Base-by-base conservation (phyloP, 2,888 invertebrate species). In the Papilio gigon region DNA sequence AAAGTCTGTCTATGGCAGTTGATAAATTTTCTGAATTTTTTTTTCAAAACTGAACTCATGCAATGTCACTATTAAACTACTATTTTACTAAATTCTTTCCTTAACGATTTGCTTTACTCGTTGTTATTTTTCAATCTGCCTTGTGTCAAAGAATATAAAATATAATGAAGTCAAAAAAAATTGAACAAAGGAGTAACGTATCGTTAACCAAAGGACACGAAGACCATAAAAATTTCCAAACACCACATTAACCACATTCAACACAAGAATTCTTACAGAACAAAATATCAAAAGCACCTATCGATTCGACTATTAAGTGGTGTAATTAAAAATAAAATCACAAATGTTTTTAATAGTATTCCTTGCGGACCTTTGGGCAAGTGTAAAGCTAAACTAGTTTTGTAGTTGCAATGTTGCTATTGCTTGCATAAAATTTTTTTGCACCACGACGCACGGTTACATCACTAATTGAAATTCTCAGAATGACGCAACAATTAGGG, bases 341-440 rank as follows among this genome's bases (percentile, higher is more conserved):
- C 25, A 53, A 30, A n/a, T 9, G n/a, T 8, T 4, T 27, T 6
- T 27, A 53, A 6, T 1, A 37, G 4, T 22, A 53, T 2, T 50
- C 25, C 22, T n/a, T n/a, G n/a, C n/a, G n/a, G n/a, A n/a, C n/a
- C 50, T 14, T 12, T 12, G 12, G 50, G 25, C 20, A 5, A 22
- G 12, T 50, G 22, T 12, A 20, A 25, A 25, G 50, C 53, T 27
- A 27, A 53, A 53, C 53, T 53, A 27, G 53, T 53, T 30, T 30
- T 30, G 53, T 30, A n/a, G n/a, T n/a, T n/a, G n/a, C n/a, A n/a
- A n/a, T n/a, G n/a, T n/a, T n/a, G n/a, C n/a, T n/a, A 53, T 53
- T 50, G 27, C 27, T 30, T 56, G 53, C 53, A 56, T 56, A 30
- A 56, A 56, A 56, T 30, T 56, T 56, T 4, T 30, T 56, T 56